Conservation (phyloP, 2,888 invertebrate species). For the Drosophila merina region DNA sequence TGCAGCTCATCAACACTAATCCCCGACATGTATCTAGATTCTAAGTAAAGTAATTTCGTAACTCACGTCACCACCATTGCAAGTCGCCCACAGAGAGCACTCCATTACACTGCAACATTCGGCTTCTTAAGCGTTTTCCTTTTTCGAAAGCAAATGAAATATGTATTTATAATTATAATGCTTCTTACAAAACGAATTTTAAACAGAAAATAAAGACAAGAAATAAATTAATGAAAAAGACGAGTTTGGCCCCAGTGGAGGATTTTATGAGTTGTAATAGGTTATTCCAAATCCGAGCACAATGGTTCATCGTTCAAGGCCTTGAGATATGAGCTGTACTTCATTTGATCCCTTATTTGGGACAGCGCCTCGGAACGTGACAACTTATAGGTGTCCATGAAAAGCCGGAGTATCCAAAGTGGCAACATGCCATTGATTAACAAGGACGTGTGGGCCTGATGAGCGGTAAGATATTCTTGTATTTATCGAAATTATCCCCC, state of each 20-base stretch:
- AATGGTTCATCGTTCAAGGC: constrained; percentile 55
- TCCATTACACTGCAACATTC: constrained; percentile 43
- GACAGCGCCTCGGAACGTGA: constrained; percentile 59
- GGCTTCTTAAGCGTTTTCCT: constrained; percentile 18
- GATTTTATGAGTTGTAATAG: neutral
- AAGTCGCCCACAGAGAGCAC: constrained; percentile 35
- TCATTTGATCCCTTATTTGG: constrained; percentile 74
- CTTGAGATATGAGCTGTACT: constrained; percentile 63
- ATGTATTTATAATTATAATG: constrained; percentile 30
- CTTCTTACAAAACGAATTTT: constrained; percentile 27
- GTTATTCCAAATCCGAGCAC: constrained; percentile 7
- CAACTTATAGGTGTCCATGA: constrained; percentile 73
- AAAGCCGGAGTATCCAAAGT: constrained; percentile 78
- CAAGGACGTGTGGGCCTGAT: constrained; percentile 67
- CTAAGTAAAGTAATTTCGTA: constrained; percentile 63
- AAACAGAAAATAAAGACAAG: constrained; percentile 26
- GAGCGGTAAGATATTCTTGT: neutral
- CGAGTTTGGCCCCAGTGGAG: neutral
- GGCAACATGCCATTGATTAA: constrained; percentile 80
- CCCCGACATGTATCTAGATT: constrained; percentile 49
- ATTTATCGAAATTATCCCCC: neutral
- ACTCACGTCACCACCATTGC: constrained; percentile 6
- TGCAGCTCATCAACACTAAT: constrained; percentile 64
- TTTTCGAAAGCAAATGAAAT: constrained; percentile 28
- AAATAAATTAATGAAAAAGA: constrained; percentile 1